Conservation (phyloP, 2,888 invertebrate species). For the Platycheirus rosarum region DNA sequence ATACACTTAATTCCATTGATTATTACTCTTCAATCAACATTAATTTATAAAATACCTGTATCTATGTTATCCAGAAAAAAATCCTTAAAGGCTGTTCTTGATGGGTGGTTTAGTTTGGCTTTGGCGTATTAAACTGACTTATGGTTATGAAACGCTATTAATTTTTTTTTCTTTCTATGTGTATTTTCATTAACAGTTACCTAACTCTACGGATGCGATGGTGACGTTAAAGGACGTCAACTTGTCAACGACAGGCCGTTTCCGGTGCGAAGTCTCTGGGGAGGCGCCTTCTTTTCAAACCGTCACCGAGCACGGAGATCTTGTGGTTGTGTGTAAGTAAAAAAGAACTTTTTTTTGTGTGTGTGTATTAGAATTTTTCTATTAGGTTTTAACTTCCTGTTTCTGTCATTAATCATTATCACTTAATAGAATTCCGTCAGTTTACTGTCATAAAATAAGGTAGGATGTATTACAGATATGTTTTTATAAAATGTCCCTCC, state of each 20-base stretch:
- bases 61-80: neutral
- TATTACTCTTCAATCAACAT: slow-evolving; percentile 67
- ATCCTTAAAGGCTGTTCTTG: neutral
- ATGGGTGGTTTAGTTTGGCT: slow-evolving; percentile 9
- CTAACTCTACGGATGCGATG: slow-evolving; percentile 87
- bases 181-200: slow-evolving; percentile 83
- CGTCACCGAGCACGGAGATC: slow-evolving; percentile 86
- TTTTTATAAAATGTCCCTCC: neutral
- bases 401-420: slow-evolving; percentile 65
- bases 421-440: slow-evolving; percentile 45
- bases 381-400: slow-evolving; percentile 20
- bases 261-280: slow-evolving; percentile 88
- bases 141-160: slow-evolving; percentile 23
- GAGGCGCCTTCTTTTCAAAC: slow-evolving; percentile 89
- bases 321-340: slow-evolving; percentile 88
- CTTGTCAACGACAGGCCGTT: slow-evolving; percentile 86
- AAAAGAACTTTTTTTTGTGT: slow-evolving; percentile 36
- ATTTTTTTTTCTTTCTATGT: slow-evolving; percentile 20
- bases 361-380: slow-evolving; percentile 23
- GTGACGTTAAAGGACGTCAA: slow-evolving; percentile 87
- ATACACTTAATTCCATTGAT: slow-evolving; percentile 63
- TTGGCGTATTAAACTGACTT: slow-evolving; percentile 37
- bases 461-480: neutral
- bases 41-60: slow-evolving; percentile 16
- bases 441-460: slow-evolving; percentile 35